phyloP scores from a whole-genome alignment of 2,888 invertebrate genomes.

The Ophion ellenae region DNA sequence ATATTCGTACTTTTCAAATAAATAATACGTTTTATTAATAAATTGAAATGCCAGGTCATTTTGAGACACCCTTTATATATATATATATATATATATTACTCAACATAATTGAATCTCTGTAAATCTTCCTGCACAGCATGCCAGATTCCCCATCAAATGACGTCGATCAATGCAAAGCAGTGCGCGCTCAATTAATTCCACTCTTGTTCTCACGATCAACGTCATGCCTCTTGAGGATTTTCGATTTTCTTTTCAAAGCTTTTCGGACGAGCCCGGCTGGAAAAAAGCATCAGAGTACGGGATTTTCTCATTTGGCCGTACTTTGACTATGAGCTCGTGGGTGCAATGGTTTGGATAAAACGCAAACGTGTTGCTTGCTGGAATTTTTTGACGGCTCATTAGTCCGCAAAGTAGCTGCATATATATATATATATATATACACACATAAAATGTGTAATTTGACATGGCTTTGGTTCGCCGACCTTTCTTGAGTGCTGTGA shows the following conservation, averaged over 20 bases:
- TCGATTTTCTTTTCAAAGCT: conserved; percentile 17
- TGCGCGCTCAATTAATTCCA: not conserved
- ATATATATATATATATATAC: not conserved
- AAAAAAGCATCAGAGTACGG: conserved; percentile 30
- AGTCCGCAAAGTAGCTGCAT: conserved; percentile 66
- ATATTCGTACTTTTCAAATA: too few species aligned
- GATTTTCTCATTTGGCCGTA: conserved; percentile 47
- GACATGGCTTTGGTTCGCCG: conserved; percentile 48
- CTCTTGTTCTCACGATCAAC: not conserved
- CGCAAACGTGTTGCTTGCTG: conserved; percentile 80
- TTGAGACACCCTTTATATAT: too few species aligned
- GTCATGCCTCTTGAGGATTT: not conserved
- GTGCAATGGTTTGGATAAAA: conserved; percentile 81
- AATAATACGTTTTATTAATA: too few species aligned
- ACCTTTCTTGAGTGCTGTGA: conserved; percentile 66
- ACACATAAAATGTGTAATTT: conserved; percentile 10
- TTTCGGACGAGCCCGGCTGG: not conserved
- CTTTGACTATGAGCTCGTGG: conserved; percentile 63
- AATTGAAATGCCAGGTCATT: too few species aligned
- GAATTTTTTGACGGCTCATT: conserved; percentile 83
- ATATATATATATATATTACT: too few species aligned
- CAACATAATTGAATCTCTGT: not conserved
- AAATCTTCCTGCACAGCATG: not conserved
- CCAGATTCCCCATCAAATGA: not conserved
- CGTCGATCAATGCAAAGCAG: not conserved